Percentiles rank a stretch among this genome's conserved stretches.
phyloP scores from a whole-genome alignment of 2,888 invertebrate genomes.

The Nomada fucata region DNA sequence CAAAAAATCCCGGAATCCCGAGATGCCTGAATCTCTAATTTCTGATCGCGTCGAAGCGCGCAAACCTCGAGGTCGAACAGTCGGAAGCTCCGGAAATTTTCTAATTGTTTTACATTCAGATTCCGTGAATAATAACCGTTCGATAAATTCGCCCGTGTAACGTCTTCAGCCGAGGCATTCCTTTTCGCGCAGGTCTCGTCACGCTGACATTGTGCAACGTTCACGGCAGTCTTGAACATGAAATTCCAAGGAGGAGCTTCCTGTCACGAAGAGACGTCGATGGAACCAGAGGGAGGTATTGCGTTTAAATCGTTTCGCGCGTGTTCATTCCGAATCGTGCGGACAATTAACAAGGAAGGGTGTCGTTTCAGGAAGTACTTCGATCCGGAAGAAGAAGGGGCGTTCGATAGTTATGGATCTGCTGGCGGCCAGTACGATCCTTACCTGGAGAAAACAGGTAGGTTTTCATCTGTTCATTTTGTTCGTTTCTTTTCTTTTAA shows the following conservation, averaged over 20 bases:
- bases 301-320: constrained; percentile 1
- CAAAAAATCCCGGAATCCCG: neutral
- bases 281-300: constrained; percentile 81
- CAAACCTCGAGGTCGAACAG: too few species aligned
- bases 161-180: constrained; percentile 14
- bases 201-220: constrained; percentile 75
- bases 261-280: constrained; percentile 81
- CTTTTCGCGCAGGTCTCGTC: constrained; percentile 73
- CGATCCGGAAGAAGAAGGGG: constrained; percentile 77
- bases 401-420: constrained; percentile 78
- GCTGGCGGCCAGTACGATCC: constrained; percentile 80
- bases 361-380: constrained; percentile 78
- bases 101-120: neutral
- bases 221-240: constrained; percentile 71
- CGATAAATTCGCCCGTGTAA: neutral
- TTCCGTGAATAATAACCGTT: neutral
- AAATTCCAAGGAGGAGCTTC: constrained; percentile 74
- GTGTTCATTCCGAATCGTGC: neutral
- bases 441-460: constrained; percentile 83
- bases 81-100: too few species aligned
- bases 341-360: constrained; percentile 14
- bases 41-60: too few species aligned
- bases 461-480: neutral
- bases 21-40: too few species aligned
- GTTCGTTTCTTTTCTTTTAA: neutral